Conservation (phyloP, 1,140 invertebrate species). For the Zophobas morio region DNA sequence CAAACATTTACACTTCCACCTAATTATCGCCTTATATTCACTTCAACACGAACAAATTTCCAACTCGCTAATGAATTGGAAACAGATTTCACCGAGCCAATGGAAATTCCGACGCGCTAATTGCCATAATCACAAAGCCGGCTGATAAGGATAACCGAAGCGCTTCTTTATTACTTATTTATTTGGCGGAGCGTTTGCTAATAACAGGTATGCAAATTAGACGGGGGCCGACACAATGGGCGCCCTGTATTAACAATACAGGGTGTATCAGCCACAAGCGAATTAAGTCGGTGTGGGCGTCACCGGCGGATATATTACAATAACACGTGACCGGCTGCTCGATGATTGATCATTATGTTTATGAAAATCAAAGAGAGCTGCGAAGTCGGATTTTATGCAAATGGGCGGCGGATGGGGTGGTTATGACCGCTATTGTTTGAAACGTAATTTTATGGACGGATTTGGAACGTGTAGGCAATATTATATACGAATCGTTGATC, state of each 20-base stretch:
- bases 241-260: constrained; percentile 7
- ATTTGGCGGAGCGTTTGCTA: constrained; percentile 1
- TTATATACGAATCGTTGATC: too few relatives aligned
- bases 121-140: constrained; percentile 22
- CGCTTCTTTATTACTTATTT: background rate
- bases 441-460: background rate
- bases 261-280: background rate
- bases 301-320: constrained; percentile 20
- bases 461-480: too few relatives aligned
- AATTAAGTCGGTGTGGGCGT: constrained; percentile 22
- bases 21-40: constrained; percentile 41
- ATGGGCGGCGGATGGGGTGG: constrained; percentile 1
- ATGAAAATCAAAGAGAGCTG: constrained; percentile 22
- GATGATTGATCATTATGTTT: constrained; percentile 44
- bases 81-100: constrained; percentile 39
- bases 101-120: constrained; percentile 3
- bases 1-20: constrained; percentile 33
- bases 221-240: background rate
- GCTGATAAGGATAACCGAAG: background rate
- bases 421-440: constrained; percentile 3
- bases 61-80: constrained; percentile 41
- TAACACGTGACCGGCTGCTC: constrained; percentile 35
- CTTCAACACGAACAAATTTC: constrained; percentile 38
- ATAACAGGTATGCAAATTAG: constrained; percentile 33
- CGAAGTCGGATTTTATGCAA: constrained; percentile 40